Base-by-base conservation (phyloP, 2,888 invertebrate species). In the Apomyelois bistriatella region DNA sequence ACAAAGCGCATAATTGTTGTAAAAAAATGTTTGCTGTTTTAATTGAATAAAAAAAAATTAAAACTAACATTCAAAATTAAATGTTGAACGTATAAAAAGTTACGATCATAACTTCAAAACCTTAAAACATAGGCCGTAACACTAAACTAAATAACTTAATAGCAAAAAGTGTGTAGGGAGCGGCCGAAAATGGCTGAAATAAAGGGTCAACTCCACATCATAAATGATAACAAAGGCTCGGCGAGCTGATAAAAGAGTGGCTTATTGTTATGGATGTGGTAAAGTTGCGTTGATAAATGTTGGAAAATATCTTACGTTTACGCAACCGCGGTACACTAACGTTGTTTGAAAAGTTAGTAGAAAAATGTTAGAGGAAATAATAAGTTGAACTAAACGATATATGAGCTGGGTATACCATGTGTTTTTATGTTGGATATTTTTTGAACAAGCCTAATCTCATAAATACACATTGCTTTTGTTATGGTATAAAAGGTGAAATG, bases 231-330 rank as follows among this genome's bases (percentile, higher is more conserved):
- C 41, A 41, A 41, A 41, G 17, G 41, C 41, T 8, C 16, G 15
- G 22, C 22, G 22, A 10, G 41, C 41, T 17, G 41, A 17, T 41
- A 17, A 41, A 17, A 17, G 15, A 41, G 17, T 17, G 6, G 41
- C 41, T 41, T 41, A 41, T n/a, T 41, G 41, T 41, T 41, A 41
- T 41, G 22, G 41, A 17, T 41, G 41, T 41, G 17, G 41, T 15
- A 41, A 41, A 41, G 41, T 41, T 41, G 41, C 2, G 41, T n/a
- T 17, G 41, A 41, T 41, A 41, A 17, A 41, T 41, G 17, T 32
- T 32, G 17, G 10, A 16, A 17, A 41, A 3, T 40, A 17, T 40
- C 9, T 41, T 17, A 17, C n/a, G 17, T 41, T 22, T 41, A 10
- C 22, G 3, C 10, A 10, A 3, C 22, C 3, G 3, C 3, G 22